These are phyloP conservation scores for Agelastica alni DNA, from an alignment of 2,888 invertebrate species.

Conservation along the genomic window DNA sequence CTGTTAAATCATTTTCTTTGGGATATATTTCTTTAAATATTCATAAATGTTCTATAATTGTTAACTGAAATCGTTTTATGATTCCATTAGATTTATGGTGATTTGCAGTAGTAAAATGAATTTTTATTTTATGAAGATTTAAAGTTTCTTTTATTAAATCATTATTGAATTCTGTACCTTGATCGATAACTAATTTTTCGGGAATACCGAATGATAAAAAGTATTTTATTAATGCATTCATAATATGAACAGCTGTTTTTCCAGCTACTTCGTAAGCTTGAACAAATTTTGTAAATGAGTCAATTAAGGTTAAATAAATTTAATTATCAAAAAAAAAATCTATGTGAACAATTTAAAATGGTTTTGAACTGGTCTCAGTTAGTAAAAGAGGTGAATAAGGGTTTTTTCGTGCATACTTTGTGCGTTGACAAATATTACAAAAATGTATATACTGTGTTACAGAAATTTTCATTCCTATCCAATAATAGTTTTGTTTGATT, in stretches of 20 bases:
- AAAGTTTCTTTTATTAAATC: constrained; percentile 14
- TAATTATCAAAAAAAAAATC: constrained; percentile 3
- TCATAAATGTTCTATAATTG: constrained; percentile 9
- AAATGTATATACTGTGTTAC: constrained; percentile 13
- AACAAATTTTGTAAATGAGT: constrained; percentile 17
- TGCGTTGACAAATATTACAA: constrained; percentile 13
- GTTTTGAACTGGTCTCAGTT: constrained; percentile 19
- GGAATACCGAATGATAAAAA: constrained; percentile 14
- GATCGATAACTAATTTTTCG: constrained; percentile 12
- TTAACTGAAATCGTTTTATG: constrained; percentile 17
- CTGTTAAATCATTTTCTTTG: not conserved
- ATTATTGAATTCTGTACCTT: constrained; percentile 26
- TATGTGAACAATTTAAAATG: constrained; percentile 15
- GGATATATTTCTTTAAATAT: constrained; percentile 1
- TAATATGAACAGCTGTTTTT: constrained; percentile 7
- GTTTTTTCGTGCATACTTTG: constrained; percentile 20
- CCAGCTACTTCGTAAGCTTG: constrained; percentile 6
- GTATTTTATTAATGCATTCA: constrained; percentile 18
- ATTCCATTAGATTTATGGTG: constrained; percentile 23
- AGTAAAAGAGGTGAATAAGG: constrained; percentile 8
- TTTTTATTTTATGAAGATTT: constrained; percentile 25
- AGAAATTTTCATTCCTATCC: constrained; percentile 10
- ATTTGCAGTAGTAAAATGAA: constrained; percentile 20
- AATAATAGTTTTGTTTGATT: constrained; percentile 7
- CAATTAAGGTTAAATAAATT: constrained; percentile 13